A percentile compares a stretch with the other conserved stretches of the same genome.
These are phyloP conservation scores for Cinara cedri DNA, from an alignment of 2,888 invertebrate species.

Conservation along the genomic window DNA sequence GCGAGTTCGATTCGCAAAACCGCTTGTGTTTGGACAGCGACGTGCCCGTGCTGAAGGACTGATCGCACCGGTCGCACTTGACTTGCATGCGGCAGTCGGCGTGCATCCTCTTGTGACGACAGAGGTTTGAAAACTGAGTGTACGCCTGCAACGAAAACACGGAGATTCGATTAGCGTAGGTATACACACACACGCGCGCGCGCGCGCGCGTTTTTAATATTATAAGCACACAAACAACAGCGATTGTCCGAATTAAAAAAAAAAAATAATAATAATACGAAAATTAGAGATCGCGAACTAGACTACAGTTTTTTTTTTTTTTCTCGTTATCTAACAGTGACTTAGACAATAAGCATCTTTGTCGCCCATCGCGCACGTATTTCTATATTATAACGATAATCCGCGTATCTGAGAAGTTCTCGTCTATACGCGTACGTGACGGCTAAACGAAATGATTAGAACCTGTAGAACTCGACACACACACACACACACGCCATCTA, in stretches of 20 bases:
- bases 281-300: slow-evolving; percentile 16
- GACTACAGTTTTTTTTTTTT: slow-evolving; percentile 19
- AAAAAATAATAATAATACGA: background rate
- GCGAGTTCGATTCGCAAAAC: slow-evolving; percentile 84
- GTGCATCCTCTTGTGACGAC: slow-evolving; percentile 99
- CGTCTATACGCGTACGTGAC: slow-evolving; percentile 39
- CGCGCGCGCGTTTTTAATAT: too few relatives aligned
- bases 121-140: slow-evolving; percentile 98
- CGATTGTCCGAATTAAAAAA: slow-evolving; percentile 17
- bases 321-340: slow-evolving; percentile 30
- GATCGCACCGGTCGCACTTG: slow-evolving; percentile 92
- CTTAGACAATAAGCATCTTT: slow-evolving; percentile 51
- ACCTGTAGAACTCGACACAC: too few relatives aligned
- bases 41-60: slow-evolving; percentile 89
- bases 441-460: slow-evolving; percentile 2
- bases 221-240: slow-evolving; percentile 13
- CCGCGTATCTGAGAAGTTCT: slow-evolving; percentile 28
- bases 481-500: background rate
- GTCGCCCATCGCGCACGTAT: slow-evolving; percentile 54
- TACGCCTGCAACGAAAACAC: slow-evolving; percentile 72
- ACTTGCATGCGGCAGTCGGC: slow-evolving; percentile 91
- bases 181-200: too few relatives aligned
- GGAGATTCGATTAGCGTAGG: background rate
- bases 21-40: slow-evolving; percentile 94
- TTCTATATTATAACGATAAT: slow-evolving; percentile 25